Conservation (phyloP, 2,113 vertebrate species). For the Rhinogobius similis region DNA sequence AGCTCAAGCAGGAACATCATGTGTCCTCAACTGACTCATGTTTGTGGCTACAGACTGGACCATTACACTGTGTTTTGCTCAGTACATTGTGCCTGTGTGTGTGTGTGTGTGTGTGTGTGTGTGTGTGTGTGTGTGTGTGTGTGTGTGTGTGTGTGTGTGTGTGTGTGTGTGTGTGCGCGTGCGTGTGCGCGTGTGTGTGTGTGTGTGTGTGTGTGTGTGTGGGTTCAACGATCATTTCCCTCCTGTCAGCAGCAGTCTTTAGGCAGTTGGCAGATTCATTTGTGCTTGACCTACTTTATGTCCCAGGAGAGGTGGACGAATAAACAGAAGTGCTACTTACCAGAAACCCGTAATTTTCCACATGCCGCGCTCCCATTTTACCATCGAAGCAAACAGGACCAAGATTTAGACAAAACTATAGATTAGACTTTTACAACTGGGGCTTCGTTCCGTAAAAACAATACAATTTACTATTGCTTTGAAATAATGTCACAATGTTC, state of each 20-base stretch:
- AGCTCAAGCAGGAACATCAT: slow-evolving; percentile 23
- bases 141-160: slow-evolving; percentile 22
- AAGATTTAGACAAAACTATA: background rate
- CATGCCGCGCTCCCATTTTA: slow-evolving; percentile 31
- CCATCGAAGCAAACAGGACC: slow-evolving; percentile 8
- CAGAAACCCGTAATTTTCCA: slow-evolving; percentile 71
- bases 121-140: slow-evolving; percentile 5
- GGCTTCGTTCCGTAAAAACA: too few relatives aligned
- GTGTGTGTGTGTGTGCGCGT: background rate
- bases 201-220: background rate
- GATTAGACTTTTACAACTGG: background rate
- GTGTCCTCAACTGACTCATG: slow-evolving; percentile 44
- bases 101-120: too few relatives aligned
- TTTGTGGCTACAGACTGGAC: slow-evolving; percentile 45
- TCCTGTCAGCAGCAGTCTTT: slow-evolving; percentile 47
- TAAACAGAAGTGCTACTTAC: slow-evolving; percentile 61
- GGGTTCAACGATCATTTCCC: slow-evolving; percentile 22
- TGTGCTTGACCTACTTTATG: slow-evolving; percentile 73
- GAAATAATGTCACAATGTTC: too few relatives aligned
- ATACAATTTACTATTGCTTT: too few relatives aligned
- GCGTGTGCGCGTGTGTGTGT: slow-evolving; percentile 28
- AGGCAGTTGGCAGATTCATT: slow-evolving; percentile 65
- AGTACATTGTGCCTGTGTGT: slow-evolving; percentile 22
- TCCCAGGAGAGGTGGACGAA: slow-evolving; percentile 52
- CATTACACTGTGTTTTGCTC: slow-evolving; percentile 48